A percentile compares a stretch with the other conserved stretches of the same genome.
phyloP scores from a whole-genome alignment of 2,113 vertebrate species.

The Bufo bufo region DNA sequence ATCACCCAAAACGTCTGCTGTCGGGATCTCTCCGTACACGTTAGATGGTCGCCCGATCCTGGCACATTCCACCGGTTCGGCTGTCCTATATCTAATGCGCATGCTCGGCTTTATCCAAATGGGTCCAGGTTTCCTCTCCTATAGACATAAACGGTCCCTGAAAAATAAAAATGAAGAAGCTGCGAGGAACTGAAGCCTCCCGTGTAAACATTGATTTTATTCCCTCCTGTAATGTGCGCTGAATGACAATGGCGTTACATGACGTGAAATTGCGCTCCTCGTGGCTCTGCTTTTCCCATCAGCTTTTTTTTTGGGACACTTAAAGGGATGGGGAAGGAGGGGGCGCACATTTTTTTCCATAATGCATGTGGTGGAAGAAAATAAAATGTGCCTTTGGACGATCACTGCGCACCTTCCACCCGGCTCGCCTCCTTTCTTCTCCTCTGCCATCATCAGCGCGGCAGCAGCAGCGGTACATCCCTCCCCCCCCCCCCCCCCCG shows the following conservation, averaged over 20 bases:
- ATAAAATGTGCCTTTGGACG: not conserved
- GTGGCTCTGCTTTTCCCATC: not conserved
- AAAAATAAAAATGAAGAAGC: not conserved
- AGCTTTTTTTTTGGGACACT: not conserved
- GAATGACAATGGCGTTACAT: not conserved
- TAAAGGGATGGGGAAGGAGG: not conserved
- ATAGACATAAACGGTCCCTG: not conserved
- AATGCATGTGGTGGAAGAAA: not conserved
- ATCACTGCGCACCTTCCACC: not conserved
- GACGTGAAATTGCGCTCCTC: not conserved
- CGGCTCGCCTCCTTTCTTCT: conserved; percentile 2
- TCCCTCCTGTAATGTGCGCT: not conserved
- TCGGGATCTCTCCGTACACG: no score
- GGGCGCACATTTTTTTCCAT: no score
- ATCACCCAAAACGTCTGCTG: no score
- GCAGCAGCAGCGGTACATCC: not conserved
- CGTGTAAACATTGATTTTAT: conserved; percentile 1
- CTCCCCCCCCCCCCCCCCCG: not conserved
- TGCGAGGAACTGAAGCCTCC: not conserved
- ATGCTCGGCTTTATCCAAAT: no score
- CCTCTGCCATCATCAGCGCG: not conserved
- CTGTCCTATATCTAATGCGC: no score
- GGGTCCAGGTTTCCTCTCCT: no score
- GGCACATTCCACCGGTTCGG: no score
- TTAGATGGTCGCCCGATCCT: no score